Base-by-base conservation (phyloP, 2,113 vertebrate genomes). In the Chrysemys picta region DNA sequence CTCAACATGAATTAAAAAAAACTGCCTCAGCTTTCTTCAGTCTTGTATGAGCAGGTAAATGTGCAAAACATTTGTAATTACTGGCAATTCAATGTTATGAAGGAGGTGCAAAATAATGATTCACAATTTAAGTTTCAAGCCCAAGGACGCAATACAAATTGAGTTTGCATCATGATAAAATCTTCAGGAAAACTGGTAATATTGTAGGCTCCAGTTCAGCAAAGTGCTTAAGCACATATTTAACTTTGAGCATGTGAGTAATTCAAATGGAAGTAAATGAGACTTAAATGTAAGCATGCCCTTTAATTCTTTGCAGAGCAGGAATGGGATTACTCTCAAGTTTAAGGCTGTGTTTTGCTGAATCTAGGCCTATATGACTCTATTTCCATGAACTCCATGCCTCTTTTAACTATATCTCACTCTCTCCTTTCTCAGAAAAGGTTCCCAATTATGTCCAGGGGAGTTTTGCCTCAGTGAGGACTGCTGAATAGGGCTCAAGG, bases 101-200 rank as follows among this genome's bases (percentile, higher is more conserved):
- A 91, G 87, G 52, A 89, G 50, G 93, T 82, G 94, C 45, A 85
- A 57, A 81, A 79, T 81, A 84, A 17, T 19, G 21, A 88, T 19
- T 80, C n/a, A 89, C 31, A 80, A 80, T 56, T 82, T 85, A 95
- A 93, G 90, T 53, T 17, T 82, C 14, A 85, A 88, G 91, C 85
- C 49, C 94, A 90, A 96, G 88, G 56, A 59, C 5, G 4, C 94
- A 91, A 85, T 96, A 95, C 83, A 24, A 88, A 25, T n/a, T 92
- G 78, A 75, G 72, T 21, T 45, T 82, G 22, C 2, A 83, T 85
- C 54, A 92, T 78, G 49, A 91, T 8, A 95, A 95, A 96, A 47
- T 45, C 17, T 78, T 91, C 50, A 89, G 83, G 90, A 95, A 87
- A 95, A 80, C 14, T 89, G 65, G 29, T 14, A 8, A 78, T 89